Evolutionary conservation across 2,797 vertebrate species (phyloP).

Genomic region (Fistularia commersonii): DNA sequence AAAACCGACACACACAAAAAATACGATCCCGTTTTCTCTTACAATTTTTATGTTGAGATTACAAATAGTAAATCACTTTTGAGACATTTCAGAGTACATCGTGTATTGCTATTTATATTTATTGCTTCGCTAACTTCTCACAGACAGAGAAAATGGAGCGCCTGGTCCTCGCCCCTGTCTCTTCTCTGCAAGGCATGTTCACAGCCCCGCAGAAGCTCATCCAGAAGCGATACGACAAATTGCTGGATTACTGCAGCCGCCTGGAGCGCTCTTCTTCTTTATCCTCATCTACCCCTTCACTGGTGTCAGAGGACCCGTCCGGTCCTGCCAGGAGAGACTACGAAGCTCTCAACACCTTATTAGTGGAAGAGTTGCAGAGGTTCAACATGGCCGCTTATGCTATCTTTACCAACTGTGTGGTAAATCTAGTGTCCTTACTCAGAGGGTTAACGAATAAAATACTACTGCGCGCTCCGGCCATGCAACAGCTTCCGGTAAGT

Average conservation of each 20-base stretch:
- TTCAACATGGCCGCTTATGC: conserved; percentile 83
- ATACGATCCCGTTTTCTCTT: no score
- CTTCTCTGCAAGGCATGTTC: conserved; percentile 85
- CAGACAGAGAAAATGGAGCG: conserved; percentile 82
- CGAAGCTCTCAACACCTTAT: conserved; percentile 89
- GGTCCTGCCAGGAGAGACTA: conserved; percentile 86
- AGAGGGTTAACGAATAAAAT: conserved; percentile 68
- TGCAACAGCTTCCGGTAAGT: conserved; percentile 80
- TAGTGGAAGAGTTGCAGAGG: conserved; percentile 89
- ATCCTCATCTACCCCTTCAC: conserved; percentile 46
- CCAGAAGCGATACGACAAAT: conserved; percentile 96
- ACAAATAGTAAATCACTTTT: no score
- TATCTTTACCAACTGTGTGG: conserved; percentile 84
- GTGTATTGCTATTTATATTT: conserved; percentile 2
- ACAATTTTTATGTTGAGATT: no score
- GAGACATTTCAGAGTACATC: no score
- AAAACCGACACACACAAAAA: no score
- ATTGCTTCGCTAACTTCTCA: conserved; percentile 4
- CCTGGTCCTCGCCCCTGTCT: conserved; percentile 82
- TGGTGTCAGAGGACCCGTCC: conserved; percentile 68
- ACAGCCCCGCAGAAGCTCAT: conserved; percentile 93
- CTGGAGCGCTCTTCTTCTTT: conserved; percentile 77
- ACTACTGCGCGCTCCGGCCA: conserved; percentile 60
- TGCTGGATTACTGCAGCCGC: conserved; percentile 89
- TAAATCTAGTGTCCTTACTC: conserved; percentile 77